phyloP scores from a whole-genome alignment of 2,113 vertebrate species.

The Festucalex cinctus region DNA sequence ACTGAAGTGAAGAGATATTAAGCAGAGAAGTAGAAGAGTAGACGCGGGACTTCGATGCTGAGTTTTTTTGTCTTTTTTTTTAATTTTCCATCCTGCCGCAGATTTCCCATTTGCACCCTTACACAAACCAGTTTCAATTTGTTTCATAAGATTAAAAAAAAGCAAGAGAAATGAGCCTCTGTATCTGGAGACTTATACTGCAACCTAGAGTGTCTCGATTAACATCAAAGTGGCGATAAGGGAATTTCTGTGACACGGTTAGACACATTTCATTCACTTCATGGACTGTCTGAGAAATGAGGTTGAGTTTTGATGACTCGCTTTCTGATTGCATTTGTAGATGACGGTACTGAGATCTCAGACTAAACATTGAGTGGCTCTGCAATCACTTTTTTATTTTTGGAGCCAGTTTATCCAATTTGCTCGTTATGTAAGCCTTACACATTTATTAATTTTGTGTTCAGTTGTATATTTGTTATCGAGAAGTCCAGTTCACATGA shows the following conservation, averaged over 20 bases:
- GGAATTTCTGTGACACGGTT: constrained; percentile 5
- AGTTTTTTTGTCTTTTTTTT: neutral
- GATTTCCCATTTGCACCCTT: constrained; percentile 12
- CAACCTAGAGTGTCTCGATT: constrained; percentile 13
- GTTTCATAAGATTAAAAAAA: neutral
- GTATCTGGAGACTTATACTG: neutral
- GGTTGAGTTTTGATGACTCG: constrained; percentile 1
- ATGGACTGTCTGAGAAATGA: constrained; percentile 9
- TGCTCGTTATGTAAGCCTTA: neutral
- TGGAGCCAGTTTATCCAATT: neutral
- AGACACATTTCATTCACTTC: constrained; percentile 2
- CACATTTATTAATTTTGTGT: too few relatives aligned
- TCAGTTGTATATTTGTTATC: too few relatives aligned
- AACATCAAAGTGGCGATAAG: constrained; percentile 6
- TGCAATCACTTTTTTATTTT: neutral
- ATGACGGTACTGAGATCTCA: neutral
- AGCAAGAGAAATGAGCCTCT: neutral
- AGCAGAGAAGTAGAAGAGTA: constrained; percentile 26
- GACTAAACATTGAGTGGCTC: neutral
- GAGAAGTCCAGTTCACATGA: too few relatives aligned
- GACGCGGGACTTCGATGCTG: neutral
- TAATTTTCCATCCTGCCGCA: neutral
- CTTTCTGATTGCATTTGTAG: neutral
- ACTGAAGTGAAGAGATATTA: constrained; percentile 28
- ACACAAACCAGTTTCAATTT: neutral